These are phyloP conservation scores for Pogonocichla stellata DNA, from an alignment of 2,113 vertebrate species.

Conservation along the genomic window DNA sequence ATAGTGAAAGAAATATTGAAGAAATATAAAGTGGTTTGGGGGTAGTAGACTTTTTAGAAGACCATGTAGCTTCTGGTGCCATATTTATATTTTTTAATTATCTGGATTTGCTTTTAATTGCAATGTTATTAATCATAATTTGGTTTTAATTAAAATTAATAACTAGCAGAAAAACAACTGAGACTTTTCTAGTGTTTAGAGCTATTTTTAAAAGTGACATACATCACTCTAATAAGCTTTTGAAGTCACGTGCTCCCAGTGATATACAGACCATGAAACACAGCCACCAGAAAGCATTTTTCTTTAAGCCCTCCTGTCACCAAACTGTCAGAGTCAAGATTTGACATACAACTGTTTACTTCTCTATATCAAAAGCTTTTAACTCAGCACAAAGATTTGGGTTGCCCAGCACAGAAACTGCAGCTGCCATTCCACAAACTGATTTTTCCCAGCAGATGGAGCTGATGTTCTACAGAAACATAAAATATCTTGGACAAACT, in stretches of 20 bases:
- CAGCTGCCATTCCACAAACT: background rate
- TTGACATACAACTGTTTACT: background rate
- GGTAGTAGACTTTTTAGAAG: background rate
- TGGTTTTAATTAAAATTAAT: background rate
- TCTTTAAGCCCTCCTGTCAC: background rate
- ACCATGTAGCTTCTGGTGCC: background rate
- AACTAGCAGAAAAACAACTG: background rate
- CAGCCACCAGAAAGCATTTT: background rate
- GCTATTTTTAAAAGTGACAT: background rate
- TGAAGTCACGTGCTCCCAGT: background rate
- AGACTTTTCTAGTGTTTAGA: background rate
- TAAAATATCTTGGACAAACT: background rate
- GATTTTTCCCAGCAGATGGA: constrained; percentile 54
- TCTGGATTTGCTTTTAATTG: background rate
- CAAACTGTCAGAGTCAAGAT: background rate
- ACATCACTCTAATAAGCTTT: background rate
- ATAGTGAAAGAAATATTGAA: background rate
- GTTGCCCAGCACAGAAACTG: background rate
- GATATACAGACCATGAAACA: background rate
- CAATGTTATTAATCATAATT: background rate
- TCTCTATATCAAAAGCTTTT: background rate
- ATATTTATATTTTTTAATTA: background rate
- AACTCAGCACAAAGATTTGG: background rate
- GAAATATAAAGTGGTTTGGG: background rate
- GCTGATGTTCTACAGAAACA: constrained; percentile 43